A percentile compares a stretch with the other conserved stretches of the same genome.
phyloP scores from a whole-genome alignment of 2,797 vertebrate species.

The Myiotriccus ornatus region DNA sequence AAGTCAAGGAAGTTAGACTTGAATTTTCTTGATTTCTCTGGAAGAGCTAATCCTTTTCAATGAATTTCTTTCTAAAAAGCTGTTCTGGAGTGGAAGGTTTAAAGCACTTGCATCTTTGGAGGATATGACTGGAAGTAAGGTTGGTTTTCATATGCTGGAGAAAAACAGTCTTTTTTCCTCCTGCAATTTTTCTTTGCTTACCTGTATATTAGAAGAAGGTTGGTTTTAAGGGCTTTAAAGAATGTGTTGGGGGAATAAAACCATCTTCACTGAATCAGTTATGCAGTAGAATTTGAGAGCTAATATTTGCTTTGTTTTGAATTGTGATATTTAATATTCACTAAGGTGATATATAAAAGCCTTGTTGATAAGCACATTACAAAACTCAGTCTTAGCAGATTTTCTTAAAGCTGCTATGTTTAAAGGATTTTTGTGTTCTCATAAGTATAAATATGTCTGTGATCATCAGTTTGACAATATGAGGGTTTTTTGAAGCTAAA shows the following conservation, averaged over 20 bases:
- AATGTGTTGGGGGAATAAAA: background rate
- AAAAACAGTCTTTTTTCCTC: background rate
- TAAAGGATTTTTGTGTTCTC: background rate
- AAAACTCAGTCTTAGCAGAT: background rate
- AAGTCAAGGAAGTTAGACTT: background rate
- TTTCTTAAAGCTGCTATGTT: background rate
- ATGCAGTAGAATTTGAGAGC: background rate
- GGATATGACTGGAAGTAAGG: background rate
- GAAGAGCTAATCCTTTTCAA: background rate
- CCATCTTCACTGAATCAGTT: background rate
- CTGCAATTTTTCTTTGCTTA: background rate
- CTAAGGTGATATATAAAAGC: background rate
- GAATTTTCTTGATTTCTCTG: background rate
- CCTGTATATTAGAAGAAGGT: background rate
- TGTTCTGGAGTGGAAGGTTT: background rate
- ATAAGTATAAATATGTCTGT: background rate
- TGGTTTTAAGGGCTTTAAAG: background rate
- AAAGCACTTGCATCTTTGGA: background rate
- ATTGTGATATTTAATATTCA: background rate
- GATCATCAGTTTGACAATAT: background rate
- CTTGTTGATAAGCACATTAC: background rate
- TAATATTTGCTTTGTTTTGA: background rate
- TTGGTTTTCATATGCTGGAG: background rate
- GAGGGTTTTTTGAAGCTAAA: background rate
- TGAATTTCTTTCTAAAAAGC: background rate